These are phyloP conservation scores for Eurystomus glaucurus DNA, from an alignment of 2,797 vertebrate species.

Conservation along the genomic window DNA sequence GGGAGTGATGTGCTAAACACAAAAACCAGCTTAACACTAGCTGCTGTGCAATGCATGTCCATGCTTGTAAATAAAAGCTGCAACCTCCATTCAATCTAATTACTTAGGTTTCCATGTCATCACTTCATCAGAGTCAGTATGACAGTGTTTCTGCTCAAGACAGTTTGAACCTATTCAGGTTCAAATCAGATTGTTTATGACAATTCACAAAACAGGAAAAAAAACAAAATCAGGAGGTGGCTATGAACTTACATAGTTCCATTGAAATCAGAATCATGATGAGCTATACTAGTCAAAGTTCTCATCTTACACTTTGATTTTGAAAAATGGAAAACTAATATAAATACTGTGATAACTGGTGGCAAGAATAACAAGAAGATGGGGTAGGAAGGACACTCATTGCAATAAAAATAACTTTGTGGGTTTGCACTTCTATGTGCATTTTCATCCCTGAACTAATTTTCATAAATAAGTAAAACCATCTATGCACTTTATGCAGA, in stretches of 20 bases:
- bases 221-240: no score
- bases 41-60: neutral
- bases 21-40: neutral
- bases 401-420: neutral
- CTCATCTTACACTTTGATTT: neutral
- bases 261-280: neutral
- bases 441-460: neutral
- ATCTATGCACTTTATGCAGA: neutral
- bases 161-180: neutral
- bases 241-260: neutral
- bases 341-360: neutral
- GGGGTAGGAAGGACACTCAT: rapidly evolving
- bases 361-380: neutral
- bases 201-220: neutral
- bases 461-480: neutral
- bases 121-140: neutral
- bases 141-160: neutral
- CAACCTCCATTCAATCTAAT: neutral
- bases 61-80: neutral
- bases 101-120: neutral
- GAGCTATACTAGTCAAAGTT: neutral
- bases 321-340: neutral
- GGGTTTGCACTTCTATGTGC: neutral
- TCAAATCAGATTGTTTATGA: neutral
- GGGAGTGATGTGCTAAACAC: neutral